Evolutionary conservation across 2,113 vertebrate genomes (phyloP).

Genomic region (Percopsis transmontana): DNA sequence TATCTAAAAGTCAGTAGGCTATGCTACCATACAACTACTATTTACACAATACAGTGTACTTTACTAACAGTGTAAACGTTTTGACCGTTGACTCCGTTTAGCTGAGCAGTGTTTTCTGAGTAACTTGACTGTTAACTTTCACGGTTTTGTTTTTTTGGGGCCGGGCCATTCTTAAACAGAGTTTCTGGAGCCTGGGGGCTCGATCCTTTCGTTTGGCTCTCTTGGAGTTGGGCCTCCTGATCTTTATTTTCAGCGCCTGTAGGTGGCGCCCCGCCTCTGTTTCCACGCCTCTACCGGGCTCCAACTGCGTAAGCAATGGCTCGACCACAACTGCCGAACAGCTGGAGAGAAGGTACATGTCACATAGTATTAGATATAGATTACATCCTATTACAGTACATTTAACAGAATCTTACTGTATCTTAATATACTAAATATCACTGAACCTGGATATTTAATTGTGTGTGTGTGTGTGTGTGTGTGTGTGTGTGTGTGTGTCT

Average conservation of each 20-base stretch:
- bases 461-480: slow-evolving; percentile 3
- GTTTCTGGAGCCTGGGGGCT: slow-evolving; percentile 53
- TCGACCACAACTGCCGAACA: slow-evolving; percentile 36
- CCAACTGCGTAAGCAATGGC: slow-evolving; percentile 30
- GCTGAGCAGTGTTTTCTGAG: neutral
- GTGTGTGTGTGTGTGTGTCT: neutral
- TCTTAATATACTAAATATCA: neutral
- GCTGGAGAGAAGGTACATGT: slow-evolving; percentile 47
- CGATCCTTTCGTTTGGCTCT: slow-evolving; percentile 46
- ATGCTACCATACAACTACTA: too few relatives aligned
- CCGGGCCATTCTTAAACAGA: slow-evolving; percentile 61
- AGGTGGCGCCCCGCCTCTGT: slow-evolving; percentile 54
- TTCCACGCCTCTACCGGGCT: slow-evolving; percentile 5
- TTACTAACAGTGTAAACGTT: too few relatives aligned
- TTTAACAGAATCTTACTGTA: neutral
- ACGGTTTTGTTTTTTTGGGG: neutral
- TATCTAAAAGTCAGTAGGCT: too few relatives aligned
- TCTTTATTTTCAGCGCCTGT: slow-evolving; percentile 29
- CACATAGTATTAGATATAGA: neutral
- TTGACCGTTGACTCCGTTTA: neutral
- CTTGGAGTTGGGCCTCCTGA: slow-evolving; percentile 48
- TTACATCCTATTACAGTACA: neutral
- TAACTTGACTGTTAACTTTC: neutral
- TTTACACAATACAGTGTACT: too few relatives aligned
- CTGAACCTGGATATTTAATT: neutral